Evolutionary conservation across 2,888 invertebrate species (phyloP), one percentile per base, ranked within the genome.

Genomic region (Xanthia icteritia): DNA sequence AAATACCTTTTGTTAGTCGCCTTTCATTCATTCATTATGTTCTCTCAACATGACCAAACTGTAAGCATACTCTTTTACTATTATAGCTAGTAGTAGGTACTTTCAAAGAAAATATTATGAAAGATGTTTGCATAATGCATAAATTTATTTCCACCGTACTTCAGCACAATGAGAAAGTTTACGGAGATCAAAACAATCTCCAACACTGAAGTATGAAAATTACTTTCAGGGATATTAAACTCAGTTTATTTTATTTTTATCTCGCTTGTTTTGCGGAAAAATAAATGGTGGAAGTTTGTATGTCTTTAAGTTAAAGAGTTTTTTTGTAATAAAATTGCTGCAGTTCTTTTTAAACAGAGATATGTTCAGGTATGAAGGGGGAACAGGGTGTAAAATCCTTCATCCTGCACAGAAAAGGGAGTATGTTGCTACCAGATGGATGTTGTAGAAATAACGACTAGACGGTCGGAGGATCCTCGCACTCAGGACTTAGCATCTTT

Each of bases 121-220:
- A 27, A 1, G 0, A 56, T 48, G 15, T 48, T 63, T 56, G 31
- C n/a, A 11, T 0, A 51, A 54, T 56, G 31, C n/a, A 11, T 0
- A 51, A 54, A 8, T 48, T 45, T 36, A 58, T 31, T 80, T 67
- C 58, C 20, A 20, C 66, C 36, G 23, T 17, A 71, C 36, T 79
- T 27, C 20, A 69, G 48, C 27, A 68, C 27, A 77, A 80, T 73
- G 61, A 61, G 39, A 70, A 85, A 80, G 27, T 80, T 80, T 39
- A 39, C 54, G 36, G 70, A 74, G 73, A 77, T 80, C 65, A 69
- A 81, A 82, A 82, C 64, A 64, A 82, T 23, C 64, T 45, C 15
- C 45, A 31, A 75, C 64, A 23, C 15, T 63, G 27, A 64, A 68
- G 27, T 64, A 39, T 60, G 76, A 76, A 82, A 68, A 68, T 79